Evolutionary conservation across 2,797 vertebrate species (phyloP).

Genomic region (Brotogeris chrysoptera): DNA sequence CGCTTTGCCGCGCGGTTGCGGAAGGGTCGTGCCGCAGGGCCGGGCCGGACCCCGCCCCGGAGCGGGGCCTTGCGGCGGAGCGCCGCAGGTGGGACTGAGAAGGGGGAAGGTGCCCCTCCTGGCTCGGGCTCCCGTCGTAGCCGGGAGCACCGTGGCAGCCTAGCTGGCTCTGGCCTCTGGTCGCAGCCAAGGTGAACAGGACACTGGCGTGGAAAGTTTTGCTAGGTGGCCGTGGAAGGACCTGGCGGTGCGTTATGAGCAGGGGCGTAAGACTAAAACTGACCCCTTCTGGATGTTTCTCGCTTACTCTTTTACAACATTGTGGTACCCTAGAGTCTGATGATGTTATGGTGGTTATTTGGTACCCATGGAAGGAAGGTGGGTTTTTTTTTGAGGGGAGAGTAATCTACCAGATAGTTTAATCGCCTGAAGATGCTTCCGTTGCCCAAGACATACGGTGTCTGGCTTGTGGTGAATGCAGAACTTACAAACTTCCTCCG

Average conservation of each 20-base stretch:
- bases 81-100: not conserved
- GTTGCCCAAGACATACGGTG: accelerated
- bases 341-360: not conserved
- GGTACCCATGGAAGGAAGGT: not conserved
- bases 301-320: accelerated
- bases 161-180: not conserved
- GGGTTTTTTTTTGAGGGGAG: accelerated
- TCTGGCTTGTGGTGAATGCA: accelerated
- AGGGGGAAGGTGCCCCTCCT: not conserved
- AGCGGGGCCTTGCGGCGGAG: not conserved
- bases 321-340: not conserved
- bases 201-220: accelerated
- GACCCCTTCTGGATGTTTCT: not conserved
- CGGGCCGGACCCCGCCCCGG: not conserved
- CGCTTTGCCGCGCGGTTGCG: not conserved
- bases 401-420: not conserved
- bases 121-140: not conserved
- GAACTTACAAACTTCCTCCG: not conserved
- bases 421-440: not conserved
- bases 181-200: not conserved
- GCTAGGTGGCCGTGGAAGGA: not conserved
- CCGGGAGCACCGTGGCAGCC: not conserved
- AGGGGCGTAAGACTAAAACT: not conserved
- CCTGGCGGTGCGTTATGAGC: not conserved
- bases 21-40: not conserved